These are phyloP conservation scores for Ctenicera cuprea DNA, from an alignment of 2,888 invertebrate species.

Conservation along the genomic window DNA sequence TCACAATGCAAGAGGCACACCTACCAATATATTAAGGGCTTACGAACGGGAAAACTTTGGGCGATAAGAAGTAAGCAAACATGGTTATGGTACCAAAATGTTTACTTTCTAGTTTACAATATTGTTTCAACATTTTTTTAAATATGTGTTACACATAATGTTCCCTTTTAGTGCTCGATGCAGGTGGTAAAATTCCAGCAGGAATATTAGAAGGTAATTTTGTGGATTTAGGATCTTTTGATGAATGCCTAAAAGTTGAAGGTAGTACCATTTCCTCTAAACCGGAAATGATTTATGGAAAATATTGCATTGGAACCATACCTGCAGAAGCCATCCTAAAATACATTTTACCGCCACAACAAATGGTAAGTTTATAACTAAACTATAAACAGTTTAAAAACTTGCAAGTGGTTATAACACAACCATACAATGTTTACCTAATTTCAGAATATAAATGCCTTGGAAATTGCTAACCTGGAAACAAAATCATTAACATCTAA, in stretches of 20 bases:
- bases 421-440: too few species aligned
- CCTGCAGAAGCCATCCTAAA: background rate
- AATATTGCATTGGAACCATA: constrained; percentile 52
- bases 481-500: too few species aligned
- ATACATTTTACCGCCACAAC: background rate
- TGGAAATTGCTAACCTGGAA: too few species aligned
- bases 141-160: too few species aligned
- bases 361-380: too few species aligned
- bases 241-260: constrained; percentile 42
- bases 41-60: background rate
- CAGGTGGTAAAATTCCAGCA: constrained; percentile 46
- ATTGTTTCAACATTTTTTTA: too few species aligned
- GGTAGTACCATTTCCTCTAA: background rate
- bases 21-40: background rate
- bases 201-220: constrained; percentile 40
- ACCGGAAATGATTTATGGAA: constrained; percentile 34
- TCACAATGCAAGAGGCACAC: too few species aligned
- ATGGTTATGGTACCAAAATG: too few species aligned
- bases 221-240: constrained; percentile 44
- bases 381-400: too few species aligned
- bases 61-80: background rate
- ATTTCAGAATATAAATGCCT: too few species aligned
- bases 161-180: constrained; percentile 45
- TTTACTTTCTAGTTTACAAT: too few species aligned
- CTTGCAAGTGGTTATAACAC: too few species aligned